A percentile compares a stretch with the other conserved stretches of the same genome.
Conservation (phyloP, 2,797 vertebrate species). For the Babyrousa celebensis region DNA sequence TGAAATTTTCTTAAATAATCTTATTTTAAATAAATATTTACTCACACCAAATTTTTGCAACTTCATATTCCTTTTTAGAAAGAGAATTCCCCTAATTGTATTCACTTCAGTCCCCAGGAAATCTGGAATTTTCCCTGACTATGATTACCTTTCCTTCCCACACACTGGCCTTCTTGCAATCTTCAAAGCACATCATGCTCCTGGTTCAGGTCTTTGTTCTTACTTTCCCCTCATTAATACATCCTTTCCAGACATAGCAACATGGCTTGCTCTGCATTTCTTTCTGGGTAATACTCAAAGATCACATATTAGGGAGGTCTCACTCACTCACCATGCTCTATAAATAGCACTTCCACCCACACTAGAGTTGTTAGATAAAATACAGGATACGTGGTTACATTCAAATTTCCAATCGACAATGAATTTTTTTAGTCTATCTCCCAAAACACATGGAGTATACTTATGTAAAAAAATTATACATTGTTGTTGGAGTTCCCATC, state of each 20-base stretch:
- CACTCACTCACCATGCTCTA: background rate
- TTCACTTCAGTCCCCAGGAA: background rate
- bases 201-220: background rate
- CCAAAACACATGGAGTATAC: background rate
- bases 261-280: background rate
- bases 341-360: background rate
- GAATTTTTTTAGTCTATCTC: background rate
- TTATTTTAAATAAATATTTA: conserved; percentile 32
- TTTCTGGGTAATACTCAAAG: background rate
- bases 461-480: background rate
- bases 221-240: background rate
- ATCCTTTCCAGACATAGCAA: background rate
- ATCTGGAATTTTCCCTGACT: background rate
- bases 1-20: conserved; percentile 49
- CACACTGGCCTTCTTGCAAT: background rate
- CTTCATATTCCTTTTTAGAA: background rate
- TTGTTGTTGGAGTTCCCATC: background rate
- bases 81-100: background rate
- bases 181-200: background rate
- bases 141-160: background rate
- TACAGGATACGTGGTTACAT: background rate
- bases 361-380: background rate
- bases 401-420: background rate
- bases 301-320: background rate
- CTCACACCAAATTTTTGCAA: background rate